Evolutionary conservation across 2,797 vertebrate genomes (phyloP), one percentile per base, ranked within the genome.

Genomic region (Fistularia commersonii): DNA sequence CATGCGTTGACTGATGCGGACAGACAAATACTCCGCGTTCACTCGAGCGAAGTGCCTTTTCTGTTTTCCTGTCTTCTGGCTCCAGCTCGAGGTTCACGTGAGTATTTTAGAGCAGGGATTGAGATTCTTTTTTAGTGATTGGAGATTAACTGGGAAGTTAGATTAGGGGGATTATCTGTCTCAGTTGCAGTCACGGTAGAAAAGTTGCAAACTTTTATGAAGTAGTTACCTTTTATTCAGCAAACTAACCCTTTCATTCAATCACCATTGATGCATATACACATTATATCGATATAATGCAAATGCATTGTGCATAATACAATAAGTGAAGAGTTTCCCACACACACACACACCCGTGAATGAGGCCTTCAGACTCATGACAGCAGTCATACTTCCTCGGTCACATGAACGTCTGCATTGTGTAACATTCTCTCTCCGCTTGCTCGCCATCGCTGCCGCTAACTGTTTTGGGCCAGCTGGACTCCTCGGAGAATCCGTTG

Each of bases 381-480:
- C 74, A 68, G 58, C 35, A 12, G 35, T 49, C 52, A 61, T 43
- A 11, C 10, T 32, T 15, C 41, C 45, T 13, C 11, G 63, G 69
- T 84, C 83, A 81, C 76, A 83, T 88, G 82, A 76, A 73, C 50
- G 65, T 45, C 55, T 51, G 35, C 59, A 72, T 83, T 85, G 79
- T 80, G 83, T 44, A 76, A 83, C 32, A 54, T 57, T 72, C 68
- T 69, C 50, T 51, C 38, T 23, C 48, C 15, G 41, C 23, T 36
- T 13, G 41, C 23, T 42, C 8, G 51, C 35, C 45, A 48, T 49
- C 37, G 32, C 51, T 45, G 11, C 68, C 42, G 40, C 54, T 48
- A 36, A 63, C 61, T 67, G 66, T 56, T 63, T 77, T 45, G 54
- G 43, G 44, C 46, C 61, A 60, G 72, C 72, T 40, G 13, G 51